phyloP scores from a whole-genome alignment of 2,888 invertebrate genomes.

The Tryphoninae sp. region DNA sequence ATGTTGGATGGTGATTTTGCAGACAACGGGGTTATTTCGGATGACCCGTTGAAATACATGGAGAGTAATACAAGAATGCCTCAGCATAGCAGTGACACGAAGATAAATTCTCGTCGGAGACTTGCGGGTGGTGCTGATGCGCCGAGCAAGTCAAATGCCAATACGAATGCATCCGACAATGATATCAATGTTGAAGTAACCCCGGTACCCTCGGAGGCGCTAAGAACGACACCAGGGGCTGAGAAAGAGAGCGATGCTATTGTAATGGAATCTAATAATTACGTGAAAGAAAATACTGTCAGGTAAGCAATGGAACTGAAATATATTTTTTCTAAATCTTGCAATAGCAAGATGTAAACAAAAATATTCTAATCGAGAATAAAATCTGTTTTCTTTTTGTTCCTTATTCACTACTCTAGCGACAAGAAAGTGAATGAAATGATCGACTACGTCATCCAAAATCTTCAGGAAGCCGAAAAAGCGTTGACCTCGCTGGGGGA shows the following conservation, averaged over 20 bases:
- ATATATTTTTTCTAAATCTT: not conserved
- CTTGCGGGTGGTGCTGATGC: conserved; percentile 63
- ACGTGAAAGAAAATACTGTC: conserved; percentile 19
- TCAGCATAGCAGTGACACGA: conserved; percentile 36
- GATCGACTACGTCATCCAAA: conserved; percentile 74
- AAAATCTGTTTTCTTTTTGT: no score
- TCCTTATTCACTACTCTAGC: conserved; percentile 60
- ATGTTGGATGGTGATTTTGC: not conserved
- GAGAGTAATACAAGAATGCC: conserved; percentile 48
- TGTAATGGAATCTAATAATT: conserved; percentile 13
- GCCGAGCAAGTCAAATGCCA: conserved; percentile 39
- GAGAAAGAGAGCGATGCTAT: conserved; percentile 45
- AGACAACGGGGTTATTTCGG: conserved; percentile 43
- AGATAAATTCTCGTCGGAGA: conserved; percentile 48
- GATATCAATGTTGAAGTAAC: conserved; percentile 35
- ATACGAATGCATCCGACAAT: conserved; percentile 15
- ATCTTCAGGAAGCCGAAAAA: conserved; percentile 76
- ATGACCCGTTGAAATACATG: conserved; percentile 38
- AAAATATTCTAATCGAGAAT: conserved; percentile 10
- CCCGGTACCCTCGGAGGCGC: conserved; percentile 28
- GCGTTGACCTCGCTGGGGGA: conserved; percentile 73
- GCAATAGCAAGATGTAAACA: not conserved
- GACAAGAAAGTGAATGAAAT: conserved; percentile 76
- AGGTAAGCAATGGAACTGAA: conserved; percentile 48
- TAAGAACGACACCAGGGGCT: conserved; percentile 23